Conservation (phyloP, 2,888 invertebrate species). For the Apamea sordens region DNA sequence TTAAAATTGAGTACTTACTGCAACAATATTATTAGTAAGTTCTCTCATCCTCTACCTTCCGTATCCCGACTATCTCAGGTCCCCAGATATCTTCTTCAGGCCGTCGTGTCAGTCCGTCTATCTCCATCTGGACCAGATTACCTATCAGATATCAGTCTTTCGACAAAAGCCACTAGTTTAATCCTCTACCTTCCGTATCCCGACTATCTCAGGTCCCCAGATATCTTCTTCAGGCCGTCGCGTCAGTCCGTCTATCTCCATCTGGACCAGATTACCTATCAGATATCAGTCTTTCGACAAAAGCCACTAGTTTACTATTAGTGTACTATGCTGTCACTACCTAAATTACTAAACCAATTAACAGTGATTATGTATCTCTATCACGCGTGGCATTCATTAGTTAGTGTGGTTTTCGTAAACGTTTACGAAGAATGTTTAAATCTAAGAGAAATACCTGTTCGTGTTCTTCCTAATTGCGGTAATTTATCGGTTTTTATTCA, state of each 20-base stretch:
- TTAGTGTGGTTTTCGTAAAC: slow-evolving; percentile 19
- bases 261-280: background rate
- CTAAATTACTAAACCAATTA: slow-evolving; percentile 24
- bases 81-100: background rate
- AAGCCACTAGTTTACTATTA: background rate
- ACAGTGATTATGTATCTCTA: slow-evolving; percentile 3
- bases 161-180: background rate
- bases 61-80: background rate
- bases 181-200: no score
- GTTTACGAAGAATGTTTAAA: slow-evolving; percentile 4
- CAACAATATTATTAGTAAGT: background rate
- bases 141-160: background rate
- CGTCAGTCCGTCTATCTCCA: background rate
- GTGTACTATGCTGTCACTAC: background rate
- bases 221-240: background rate
- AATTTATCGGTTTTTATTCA: slow-evolving; percentile 7
- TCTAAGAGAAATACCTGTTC: slow-evolving; percentile 1
- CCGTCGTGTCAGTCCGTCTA: no score
- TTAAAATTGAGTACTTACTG: no score
- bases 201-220: background rate
- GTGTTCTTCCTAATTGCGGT: background rate
- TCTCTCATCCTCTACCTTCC: no score
- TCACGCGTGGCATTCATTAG: slow-evolving; percentile 21
- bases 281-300: background rate
- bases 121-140: background rate